Conservation (phyloP, 2,797 vertebrate species). For the Brotula barbata region DNA sequence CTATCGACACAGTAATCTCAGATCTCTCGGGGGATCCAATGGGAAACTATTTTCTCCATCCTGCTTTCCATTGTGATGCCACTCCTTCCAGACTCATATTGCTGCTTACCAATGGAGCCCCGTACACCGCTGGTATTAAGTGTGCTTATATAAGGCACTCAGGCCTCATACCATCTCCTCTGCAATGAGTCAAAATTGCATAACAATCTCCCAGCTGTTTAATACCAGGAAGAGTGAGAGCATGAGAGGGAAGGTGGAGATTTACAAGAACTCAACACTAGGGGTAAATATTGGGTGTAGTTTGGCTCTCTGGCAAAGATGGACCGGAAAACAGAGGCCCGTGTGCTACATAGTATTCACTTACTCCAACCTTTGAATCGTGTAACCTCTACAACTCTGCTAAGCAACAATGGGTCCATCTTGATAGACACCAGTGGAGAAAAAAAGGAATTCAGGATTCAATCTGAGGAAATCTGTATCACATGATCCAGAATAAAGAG, state of each 20-base stretch:
- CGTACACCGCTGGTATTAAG: conserved; percentile 38
- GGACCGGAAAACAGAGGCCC: neutral
- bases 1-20: conserved; percentile 55
- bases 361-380: too few relatives aligned
- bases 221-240: conserved; percentile 19
- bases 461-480: too few relatives aligned
- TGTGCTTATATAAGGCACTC: conserved; percentile 51
- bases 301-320: conserved; percentile 12
- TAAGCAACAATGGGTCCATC: too few relatives aligned
- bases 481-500: too few relatives aligned
- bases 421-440: too few relatives aligned
- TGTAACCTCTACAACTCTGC: too few relatives aligned
- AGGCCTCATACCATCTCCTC: conserved; percentile 33
- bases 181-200: conserved; percentile 50
- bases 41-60: conserved; percentile 57
- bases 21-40: conserved; percentile 54
- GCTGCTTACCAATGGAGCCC: conserved; percentile 7
- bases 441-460: too few relatives aligned
- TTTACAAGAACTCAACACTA: conserved; percentile 31
- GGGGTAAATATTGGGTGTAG: conserved; percentile 12
- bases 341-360: neutral
- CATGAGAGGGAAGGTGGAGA: conserved; percentile 24
- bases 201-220: conserved; percentile 44
- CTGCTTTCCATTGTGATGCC: conserved; percentile 40
- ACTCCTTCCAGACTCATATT: conserved; percentile 37